phyloP scores from a whole-genome alignment of 1,140 invertebrate species.

The Trichomalopsis sarcophagae region DNA sequence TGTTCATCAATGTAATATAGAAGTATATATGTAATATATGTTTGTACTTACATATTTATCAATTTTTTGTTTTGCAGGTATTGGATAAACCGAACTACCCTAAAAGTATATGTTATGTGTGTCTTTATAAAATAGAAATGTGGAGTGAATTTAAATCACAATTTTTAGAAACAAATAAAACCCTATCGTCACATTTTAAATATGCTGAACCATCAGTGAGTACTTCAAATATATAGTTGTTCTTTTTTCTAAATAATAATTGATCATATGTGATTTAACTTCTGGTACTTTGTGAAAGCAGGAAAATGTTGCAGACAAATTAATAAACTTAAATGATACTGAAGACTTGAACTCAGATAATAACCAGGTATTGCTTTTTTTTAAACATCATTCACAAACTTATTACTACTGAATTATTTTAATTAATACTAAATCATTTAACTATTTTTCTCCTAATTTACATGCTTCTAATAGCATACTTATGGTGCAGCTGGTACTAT shows the following conservation, averaged over 20 bases:
- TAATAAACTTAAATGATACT: not conserved
- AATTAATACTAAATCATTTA: no score
- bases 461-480: no score
- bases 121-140: slow-evolving; percentile 70
- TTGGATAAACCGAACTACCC: slow-evolving; percentile 63
- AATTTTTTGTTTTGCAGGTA: slow-evolving; percentile 59
- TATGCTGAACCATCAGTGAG: slow-evolving; percentile 59
- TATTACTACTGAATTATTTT: not conserved
- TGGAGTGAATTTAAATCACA: slow-evolving; percentile 69
- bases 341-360: slow-evolving; percentile 18
- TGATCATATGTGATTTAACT: slow-evolving; percentile 4
- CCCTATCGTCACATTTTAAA: slow-evolving; percentile 64
- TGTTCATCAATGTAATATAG: no score
- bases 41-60: slow-evolving; percentile 25
- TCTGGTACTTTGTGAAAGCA: slow-evolving; percentile 1
- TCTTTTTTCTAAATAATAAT: not conserved
- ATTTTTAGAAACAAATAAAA: slow-evolving; percentile 65
- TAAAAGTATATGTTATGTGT: slow-evolving; percentile 67
- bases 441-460: not conserved
- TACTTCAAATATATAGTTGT: slow-evolving; percentile 21
- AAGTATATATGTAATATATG: no score
- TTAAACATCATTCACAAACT: not conserved
- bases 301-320: not conserved
- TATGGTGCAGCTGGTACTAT: no score
- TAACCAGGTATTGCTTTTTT: slow-evolving; percentile 22